Percentiles rank a stretch among this genome's conserved stretches.
Evolutionary conservation across 2,113 vertebrate genomes (phyloP).

Genomic region (Ammodytes dubius): DNA sequence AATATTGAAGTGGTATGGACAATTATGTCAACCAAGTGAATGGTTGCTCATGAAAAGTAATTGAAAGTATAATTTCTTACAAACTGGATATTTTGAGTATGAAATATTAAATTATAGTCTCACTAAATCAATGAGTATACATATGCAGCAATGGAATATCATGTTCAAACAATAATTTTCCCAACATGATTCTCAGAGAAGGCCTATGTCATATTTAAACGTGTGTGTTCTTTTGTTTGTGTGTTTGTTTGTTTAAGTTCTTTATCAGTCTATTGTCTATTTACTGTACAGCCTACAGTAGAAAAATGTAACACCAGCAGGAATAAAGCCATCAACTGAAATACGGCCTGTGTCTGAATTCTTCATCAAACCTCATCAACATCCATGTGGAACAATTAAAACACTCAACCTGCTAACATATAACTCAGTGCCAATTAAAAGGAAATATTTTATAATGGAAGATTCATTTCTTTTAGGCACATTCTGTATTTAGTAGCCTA

Average conservation of each 20-base stretch:
- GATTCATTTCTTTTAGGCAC: not conserved
- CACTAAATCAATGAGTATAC: not conserved
- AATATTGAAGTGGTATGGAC: slow-evolving; percentile 2
- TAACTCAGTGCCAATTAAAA: not conserved
- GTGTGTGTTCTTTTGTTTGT: slow-evolving; percentile 18
- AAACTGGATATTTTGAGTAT: slow-evolving; percentile 3
- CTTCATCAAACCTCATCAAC: slow-evolving; percentile 10
- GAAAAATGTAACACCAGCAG: slow-evolving; percentile 70
- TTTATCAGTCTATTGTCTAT: slow-evolving; percentile 42
- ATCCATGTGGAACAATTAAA: not conserved
- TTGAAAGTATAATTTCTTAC: slow-evolving; percentile 8
- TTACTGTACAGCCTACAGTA: slow-evolving; percentile 58
- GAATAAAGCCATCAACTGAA: slow-evolving; percentile 85
- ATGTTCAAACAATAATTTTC: slow-evolving; percentile 6
- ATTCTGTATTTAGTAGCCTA: too few species aligned
- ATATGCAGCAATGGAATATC: slow-evolving; percentile 18
- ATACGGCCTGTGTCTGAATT: slow-evolving; percentile 42
- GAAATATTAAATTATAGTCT: slow-evolving; percentile 4
- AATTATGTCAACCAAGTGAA: not conserved
- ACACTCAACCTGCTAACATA: not conserved
- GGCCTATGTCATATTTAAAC: slow-evolving; percentile 16
- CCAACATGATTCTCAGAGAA: slow-evolving; percentile 10
- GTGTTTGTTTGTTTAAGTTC: slow-evolving; percentile 30
- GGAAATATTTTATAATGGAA: not conserved
- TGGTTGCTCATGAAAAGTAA: not conserved